phyloP scores from a whole-genome alignment of 2,113 vertebrate species.

The Chaetops frenatus region DNA sequence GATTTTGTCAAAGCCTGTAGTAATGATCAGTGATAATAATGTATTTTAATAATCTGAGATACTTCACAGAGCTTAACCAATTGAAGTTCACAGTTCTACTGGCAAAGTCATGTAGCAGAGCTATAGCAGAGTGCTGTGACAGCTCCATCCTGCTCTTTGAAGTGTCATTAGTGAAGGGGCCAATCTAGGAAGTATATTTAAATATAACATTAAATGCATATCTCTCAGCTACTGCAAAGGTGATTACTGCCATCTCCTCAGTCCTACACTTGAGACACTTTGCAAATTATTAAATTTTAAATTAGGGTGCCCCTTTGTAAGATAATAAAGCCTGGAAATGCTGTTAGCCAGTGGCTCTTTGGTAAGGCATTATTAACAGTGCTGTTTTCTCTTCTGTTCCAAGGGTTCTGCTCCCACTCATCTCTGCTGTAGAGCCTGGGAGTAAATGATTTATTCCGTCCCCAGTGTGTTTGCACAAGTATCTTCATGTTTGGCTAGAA shows the following conservation, averaged over 20 bases:
- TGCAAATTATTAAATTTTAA: neutral
- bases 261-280: neutral
- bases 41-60: neutral
- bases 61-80: neutral
- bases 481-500: neutral
- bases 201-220: neutral
- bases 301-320: neutral
- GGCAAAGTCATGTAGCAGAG: neutral
- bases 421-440: neutral
- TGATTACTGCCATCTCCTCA: neutral
- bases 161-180: neutral
- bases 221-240: neutral
- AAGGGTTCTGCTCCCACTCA: neutral
- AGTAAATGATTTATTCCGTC: neutral
- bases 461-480: neutral
- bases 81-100: neutral
- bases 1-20: neutral
- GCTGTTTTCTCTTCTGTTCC: neutral
- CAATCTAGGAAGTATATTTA: neutral
- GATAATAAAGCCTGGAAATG: neutral
- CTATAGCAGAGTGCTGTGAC: neutral
- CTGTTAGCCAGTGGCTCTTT: neutral
- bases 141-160: neutral
- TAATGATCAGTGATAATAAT: neutral
- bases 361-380: neutral